These are phyloP conservation scores for Ficedula albicollis DNA, from an alignment of 2,797 vertebrate species.

Conservation along the genomic window DNA sequence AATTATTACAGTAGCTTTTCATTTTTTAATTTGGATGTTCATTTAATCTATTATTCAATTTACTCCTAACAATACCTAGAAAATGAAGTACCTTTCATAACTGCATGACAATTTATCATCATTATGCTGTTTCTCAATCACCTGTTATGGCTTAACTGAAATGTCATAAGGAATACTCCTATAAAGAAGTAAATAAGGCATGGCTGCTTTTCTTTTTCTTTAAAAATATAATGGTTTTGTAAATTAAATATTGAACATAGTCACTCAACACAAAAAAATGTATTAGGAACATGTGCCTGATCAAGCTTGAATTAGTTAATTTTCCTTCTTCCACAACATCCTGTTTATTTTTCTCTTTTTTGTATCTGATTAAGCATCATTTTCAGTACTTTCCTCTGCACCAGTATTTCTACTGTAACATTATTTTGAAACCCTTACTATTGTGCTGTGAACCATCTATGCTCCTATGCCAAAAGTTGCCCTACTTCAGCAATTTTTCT, in stretches of 20 bases:
- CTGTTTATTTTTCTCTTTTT: not conserved
- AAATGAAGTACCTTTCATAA: slow-evolving; percentile 5
- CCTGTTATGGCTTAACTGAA: not conserved
- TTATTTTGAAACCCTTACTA: not conserved
- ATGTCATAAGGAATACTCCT: not conserved
- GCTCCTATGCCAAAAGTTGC: not conserved
- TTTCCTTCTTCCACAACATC: not conserved
- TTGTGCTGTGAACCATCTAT: not conserved
- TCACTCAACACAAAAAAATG: not conserved
- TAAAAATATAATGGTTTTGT: not conserved
- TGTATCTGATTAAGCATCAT: not conserved
- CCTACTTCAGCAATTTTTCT: not conserved
- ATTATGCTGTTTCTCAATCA: not conserved
- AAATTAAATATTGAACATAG: not conserved
- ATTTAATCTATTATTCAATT: slow-evolving; percentile 45
- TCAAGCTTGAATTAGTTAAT: not conserved
- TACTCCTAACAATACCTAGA: slow-evolving; percentile 9
- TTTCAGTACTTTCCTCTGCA: not conserved
- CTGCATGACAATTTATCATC: slow-evolving; percentile 1
- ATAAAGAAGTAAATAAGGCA: not conserved
- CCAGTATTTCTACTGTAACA: not conserved
- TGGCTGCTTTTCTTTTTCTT: not conserved
- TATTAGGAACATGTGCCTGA: not conserved
- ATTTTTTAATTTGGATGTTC: slow-evolving; percentile 7
- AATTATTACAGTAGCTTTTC: not conserved